Conservation (phyloP, 2,113 vertebrate genomes). For the Plotosus lineatus region DNA sequence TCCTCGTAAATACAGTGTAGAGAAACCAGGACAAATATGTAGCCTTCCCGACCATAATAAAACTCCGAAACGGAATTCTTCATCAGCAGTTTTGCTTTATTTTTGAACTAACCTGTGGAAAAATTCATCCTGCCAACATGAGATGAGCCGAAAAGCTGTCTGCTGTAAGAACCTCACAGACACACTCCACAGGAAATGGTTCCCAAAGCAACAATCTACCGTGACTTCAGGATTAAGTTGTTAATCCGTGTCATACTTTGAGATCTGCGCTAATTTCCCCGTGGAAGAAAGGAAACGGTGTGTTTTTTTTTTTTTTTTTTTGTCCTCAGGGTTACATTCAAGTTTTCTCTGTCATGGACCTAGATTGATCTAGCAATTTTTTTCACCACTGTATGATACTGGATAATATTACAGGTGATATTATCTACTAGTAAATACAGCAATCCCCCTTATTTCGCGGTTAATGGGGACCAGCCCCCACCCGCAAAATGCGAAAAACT, state of each 20-base stretch:
- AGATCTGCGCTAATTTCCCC: slow-evolving; percentile 39
- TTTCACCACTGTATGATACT: not conserved
- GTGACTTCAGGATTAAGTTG: slow-evolving; percentile 42
- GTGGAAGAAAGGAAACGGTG: slow-evolving; percentile 19
- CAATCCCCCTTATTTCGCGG: no score
- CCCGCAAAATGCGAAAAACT: no score
- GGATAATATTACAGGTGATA: not conserved
- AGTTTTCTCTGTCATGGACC: not conserved
- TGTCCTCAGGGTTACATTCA: not conserved
- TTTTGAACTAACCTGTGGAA: not conserved
- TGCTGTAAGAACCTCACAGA: slow-evolving; percentile 19
- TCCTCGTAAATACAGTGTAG: not conserved
- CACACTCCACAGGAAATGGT: slow-evolving; percentile 14
- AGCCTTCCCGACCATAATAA: not conserved
- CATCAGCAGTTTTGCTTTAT: not conserved
- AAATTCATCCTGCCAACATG: not conserved
- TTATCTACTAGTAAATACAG: no score
- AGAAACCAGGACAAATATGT: not conserved
- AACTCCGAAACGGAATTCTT: not conserved
- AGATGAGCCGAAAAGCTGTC: not conserved
- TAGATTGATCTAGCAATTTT: not conserved
- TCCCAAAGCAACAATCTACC: slow-evolving; percentile 32
- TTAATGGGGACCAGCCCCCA: no score
- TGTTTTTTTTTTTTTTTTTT: slow-evolving; percentile 28
- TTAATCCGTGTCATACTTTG: slow-evolving; percentile 46